Evolutionary conservation across 2,888 invertebrate genomes (phyloP), one percentile per base, ranked within the genome.

Genomic region (Volucella zonaria): DNA sequence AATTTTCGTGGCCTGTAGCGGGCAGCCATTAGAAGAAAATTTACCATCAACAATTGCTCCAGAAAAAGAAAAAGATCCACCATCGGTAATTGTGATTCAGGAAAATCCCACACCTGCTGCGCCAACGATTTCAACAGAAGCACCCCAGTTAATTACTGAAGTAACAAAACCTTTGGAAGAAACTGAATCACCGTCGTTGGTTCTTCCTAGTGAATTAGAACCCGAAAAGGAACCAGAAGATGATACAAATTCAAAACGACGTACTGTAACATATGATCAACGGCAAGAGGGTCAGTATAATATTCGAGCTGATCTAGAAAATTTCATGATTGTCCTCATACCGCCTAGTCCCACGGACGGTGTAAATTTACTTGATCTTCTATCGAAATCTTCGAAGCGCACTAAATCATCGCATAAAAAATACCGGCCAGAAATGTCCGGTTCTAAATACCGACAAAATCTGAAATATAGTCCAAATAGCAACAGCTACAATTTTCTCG

Each of bases 201-300:
- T 40, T 9, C 0, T 51, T 3, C 31, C 68, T 14, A 54, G 47
- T 0, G 71, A 75, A 2, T 43, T 61, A 12, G 73, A 31, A 31
- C 31, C 31, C 31, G 31, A 31, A 31, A 31, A 59, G 8, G 81
- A 80, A 11, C 61, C 67, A 40, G 85, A 76, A 4, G 73, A 67
- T 12, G 52, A 67, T 51, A 51, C 23, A 8, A 67, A 73, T 10
- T 54, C 88, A 43, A 88, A 88, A 66, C 88, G 90, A 0, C 90
- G 90, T 3, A 51, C 89, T 0, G 73, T 92, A 3, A 90, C 90
- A 4, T 92, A 91, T 61, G 92, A 96, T 90, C 95, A 96, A 89
- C 93, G 95, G 0, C 96, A 96, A 90, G 95, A 96, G 75, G 96
- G 96, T n/a, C 94, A 95, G 2, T 90, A 93, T 85, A 96, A 97